Conservation (phyloP, 2,797 vertebrate genomes). For the Streptopelia turtur region DNA sequence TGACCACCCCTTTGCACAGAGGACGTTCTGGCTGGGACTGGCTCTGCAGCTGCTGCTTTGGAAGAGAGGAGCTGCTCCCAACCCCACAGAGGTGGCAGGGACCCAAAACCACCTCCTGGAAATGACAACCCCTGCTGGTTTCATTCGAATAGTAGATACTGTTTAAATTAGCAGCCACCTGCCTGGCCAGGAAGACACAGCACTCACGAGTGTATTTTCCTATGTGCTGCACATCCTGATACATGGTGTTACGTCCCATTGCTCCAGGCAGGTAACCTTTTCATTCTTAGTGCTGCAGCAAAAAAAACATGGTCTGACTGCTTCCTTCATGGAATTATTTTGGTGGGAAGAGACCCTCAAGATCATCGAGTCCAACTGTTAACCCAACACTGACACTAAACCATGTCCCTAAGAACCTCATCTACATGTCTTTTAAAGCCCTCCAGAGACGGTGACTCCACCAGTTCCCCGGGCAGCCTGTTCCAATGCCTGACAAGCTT, state of each 20-base stretch:
- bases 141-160: background rate
- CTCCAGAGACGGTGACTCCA: too few species aligned
- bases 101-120: slow-evolving; percentile 41
- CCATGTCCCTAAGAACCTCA: too few species aligned
- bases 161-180: slow-evolving; percentile 55
- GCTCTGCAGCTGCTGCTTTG: slow-evolving; percentile 39
- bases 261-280: background rate
- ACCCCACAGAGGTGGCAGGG: slow-evolving; percentile 3
- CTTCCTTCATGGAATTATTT: too few species aligned
- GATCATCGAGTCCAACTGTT: too few species aligned
- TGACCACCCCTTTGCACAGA: background rate
- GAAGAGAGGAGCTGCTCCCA: slow-evolving; percentile 31
- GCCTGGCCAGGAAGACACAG: background rate
- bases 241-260: background rate
- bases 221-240: background rate
- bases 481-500: too few species aligned
- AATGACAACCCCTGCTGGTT: slow-evolving; percentile 48
- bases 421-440: too few species aligned
- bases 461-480: too few species aligned
- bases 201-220: background rate
- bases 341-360: too few species aligned
- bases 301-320: too few species aligned
- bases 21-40: background rate
- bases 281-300: background rate
- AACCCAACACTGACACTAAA: too few species aligned